Percentiles rank a stretch among this genome's conserved stretches.
These are phyloP conservation scores for Pseudocheirus occidentalis DNA, from an alignment of 2,797 vertebrate species.

Conservation along the genomic window DNA sequence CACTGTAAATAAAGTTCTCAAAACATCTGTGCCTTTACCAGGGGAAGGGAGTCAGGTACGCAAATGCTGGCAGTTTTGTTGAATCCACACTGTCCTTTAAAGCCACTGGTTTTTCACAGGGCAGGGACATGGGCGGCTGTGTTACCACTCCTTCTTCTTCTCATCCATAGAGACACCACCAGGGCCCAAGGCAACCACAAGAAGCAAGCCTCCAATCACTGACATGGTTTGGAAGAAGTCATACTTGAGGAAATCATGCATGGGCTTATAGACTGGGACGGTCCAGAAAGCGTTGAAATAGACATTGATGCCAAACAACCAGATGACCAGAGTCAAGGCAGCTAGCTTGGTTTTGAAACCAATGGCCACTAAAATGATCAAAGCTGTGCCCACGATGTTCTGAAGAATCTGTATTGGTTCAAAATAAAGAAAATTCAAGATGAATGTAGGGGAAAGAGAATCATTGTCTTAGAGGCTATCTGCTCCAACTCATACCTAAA, in stretches of 20 bases:
- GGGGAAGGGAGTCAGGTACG: constrained; percentile 62
- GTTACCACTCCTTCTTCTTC: constrained; percentile 99
- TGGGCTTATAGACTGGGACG: constrained; percentile 95
- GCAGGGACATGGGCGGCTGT: constrained; percentile 61
- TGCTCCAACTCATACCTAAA: neutral
- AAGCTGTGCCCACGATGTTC: constrained; percentile 96
- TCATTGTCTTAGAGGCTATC: neutral
- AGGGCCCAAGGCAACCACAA: constrained; percentile 97
- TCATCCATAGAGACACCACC: constrained; percentile 99
- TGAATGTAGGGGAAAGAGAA: neutral
- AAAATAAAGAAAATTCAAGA: neutral
- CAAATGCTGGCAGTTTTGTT: constrained; percentile 80
- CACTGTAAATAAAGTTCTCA: constrained; percentile 82
- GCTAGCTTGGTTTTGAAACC: constrained; percentile 99
- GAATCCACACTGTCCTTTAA: constrained; percentile 78
- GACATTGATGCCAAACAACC: constrained; percentile 96
- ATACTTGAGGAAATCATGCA: constrained; percentile 99
- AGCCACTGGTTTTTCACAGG: constrained; percentile 65
- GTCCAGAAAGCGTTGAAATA: constrained; percentile 99
- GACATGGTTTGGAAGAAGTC: constrained; percentile 99
- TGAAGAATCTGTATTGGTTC: constrained; percentile 90
- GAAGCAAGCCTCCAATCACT: constrained; percentile 95
- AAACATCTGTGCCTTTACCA: constrained; percentile 84
- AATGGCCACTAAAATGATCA: constrained; percentile 96
- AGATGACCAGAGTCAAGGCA: constrained; percentile 95